Base-by-base conservation (phyloP, 1,140 invertebrate genomes). In the Leptopilina boulardi region DNA sequence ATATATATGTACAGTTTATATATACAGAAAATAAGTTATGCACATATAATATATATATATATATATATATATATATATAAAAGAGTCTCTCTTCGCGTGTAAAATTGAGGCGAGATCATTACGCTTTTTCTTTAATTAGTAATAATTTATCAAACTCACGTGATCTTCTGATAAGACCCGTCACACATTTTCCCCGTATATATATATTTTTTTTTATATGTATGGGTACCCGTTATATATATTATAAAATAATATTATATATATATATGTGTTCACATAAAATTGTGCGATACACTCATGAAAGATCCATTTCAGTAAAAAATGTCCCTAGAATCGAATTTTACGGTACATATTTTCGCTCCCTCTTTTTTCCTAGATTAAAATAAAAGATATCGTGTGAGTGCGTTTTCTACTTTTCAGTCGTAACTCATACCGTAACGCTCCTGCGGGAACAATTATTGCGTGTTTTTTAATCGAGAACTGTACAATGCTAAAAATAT, bases 81-180 rank as follows among this genome's bases (percentile, higher is more conserved):
- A 38, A n/a, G n/a, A 19, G 47, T 21, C 11, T 30, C 59, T 74
- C 56, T 38, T 81, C 74, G 84, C 80, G 78, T 82, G 82, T 79
- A 81, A 9, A 84, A 84, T 80, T 79, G 76, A 77, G 77, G 66
- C 79, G 82, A 76, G 82, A 85, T 85, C 82, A 80, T 84, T 82
- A 82, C 81, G 83, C 80, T 84, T 85, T 85, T 85, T 84, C 84
- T 84, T 85, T 85, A 87, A 87, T 87, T 84, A 85, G 81, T 81
- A 84, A 87, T 87, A 86, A 86, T 83, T 85, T 83, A 83, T 84
- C 84, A 77, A 51, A 72, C 80, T 56, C 80, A 78, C 74, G 34
- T 82, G 77, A 82, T 81, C 77, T 72, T 76, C 72, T 71, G 76
- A 77, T 77, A 80, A 80, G 70, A 70, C 47, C 71, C 77, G 54